Base-by-base conservation (phyloP, 1,140 invertebrate genomes). In the Cataglyphis hispanica region DNA sequence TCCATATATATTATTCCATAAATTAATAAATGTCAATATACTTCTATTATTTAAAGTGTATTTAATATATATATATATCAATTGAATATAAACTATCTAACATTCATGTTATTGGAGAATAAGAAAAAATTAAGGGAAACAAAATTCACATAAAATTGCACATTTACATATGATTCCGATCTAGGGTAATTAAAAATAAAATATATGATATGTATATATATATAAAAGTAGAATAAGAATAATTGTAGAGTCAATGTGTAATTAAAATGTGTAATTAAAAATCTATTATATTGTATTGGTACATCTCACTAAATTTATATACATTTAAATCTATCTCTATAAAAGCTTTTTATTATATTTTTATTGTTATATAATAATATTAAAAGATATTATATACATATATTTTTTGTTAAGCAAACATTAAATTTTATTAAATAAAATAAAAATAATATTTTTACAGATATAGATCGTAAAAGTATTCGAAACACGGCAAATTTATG, bases 211-310 rank as follows among this genome's bases (percentile, higher is more conserved):
- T 22, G 16, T 60, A 61, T 56, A 50, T 67, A 67, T 67, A 69
- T 31, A 31, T 31, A 31, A n/a, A n/a, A 31, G 31, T 31, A 31
- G 31, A 53, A 10, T 50, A 50, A 50, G 3, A 50, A 19, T 50
- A 50, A 50, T 50, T 19, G 16, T 19, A 46, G 3, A 80, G 0
- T 34, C 7, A 63, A 77, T 53, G 31, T 50, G n/a, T 56, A 64
- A 76, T 83, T 84, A 63, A 80, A 50, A 85, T 66, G 19, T 50
- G n/a, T n/a, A n/a, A n/a, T n/a, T n/a, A 67, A 61, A 34, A 25
- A 61, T 90, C 87, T 81, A 90, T 66, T 8, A 58, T 70, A 63
- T 84, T 83, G 88, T 90, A 90, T 90, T 89, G 88, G 87, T 89
- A 90, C 88, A 90, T 84, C 75, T 76, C 64, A 60, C 86, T 86